Conservation (phyloP, 2,888 invertebrate genomes). For the Pomacea canaliculata region DNA sequence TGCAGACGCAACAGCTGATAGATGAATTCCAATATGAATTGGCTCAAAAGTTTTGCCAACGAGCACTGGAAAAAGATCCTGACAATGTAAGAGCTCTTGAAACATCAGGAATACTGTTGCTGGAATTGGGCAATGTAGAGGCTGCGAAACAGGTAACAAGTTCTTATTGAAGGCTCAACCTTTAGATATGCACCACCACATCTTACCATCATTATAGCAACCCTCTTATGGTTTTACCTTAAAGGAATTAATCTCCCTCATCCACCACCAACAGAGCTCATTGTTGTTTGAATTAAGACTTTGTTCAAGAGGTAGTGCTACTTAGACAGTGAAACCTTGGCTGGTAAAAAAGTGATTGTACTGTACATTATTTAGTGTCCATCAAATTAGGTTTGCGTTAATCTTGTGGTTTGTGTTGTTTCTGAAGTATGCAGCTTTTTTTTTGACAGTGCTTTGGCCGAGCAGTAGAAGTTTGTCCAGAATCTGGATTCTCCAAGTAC, state of each 20-base stretch:
- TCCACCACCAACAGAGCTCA: too few relatives aligned
- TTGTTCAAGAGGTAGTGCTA: too few relatives aligned
- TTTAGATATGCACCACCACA: background rate
- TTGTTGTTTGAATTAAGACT: too few relatives aligned
- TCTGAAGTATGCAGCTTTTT: background rate
- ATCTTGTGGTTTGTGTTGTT: background rate
- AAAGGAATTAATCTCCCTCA: too few relatives aligned
- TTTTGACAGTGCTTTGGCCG: constrained; percentile 62
- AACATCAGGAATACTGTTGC: constrained; percentile 65
- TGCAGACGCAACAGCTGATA: constrained; percentile 67
- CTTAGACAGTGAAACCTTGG: too few relatives aligned
- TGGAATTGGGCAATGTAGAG: constrained; percentile 68
- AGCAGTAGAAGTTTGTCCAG: constrained; percentile 68
- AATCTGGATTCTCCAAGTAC: constrained; percentile 69
- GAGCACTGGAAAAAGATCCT: constrained; percentile 67
- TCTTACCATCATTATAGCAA: background rate
- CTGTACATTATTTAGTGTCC: too few relatives aligned
- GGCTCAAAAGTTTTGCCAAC: constrained; percentile 69
- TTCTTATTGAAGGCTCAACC: background rate
- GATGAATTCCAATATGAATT: constrained; percentile 70
- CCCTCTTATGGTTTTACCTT: too few relatives aligned
- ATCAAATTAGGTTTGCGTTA: too few relatives aligned
- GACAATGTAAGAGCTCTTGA: constrained; percentile 68
- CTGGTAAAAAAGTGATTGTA: too few relatives aligned
- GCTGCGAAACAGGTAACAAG: constrained; percentile 67